Conservation (phyloP, 1,140 invertebrate species). For the Lasioglossum albipes region DNA sequence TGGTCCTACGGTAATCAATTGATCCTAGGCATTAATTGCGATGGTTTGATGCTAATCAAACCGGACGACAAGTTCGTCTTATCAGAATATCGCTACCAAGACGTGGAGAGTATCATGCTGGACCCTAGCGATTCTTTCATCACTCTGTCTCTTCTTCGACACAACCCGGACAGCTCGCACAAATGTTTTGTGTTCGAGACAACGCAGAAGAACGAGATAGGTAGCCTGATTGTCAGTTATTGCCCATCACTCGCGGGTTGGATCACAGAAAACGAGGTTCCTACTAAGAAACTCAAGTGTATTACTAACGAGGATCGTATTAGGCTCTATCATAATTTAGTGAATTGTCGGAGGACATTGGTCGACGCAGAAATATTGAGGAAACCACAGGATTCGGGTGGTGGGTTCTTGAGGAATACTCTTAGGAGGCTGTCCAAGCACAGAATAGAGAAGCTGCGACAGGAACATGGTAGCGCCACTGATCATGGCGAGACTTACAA, state of each 20-base stretch:
- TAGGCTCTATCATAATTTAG: slow-evolving; percentile 89
- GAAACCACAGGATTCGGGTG: slow-evolving; percentile 88
- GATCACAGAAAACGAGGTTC: slow-evolving; percentile 90
- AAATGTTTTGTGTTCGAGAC: slow-evolving; percentile 97
- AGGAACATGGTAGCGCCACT: slow-evolving; percentile 86
- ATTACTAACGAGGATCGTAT: slow-evolving; percentile 92
- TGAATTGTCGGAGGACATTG: slow-evolving; percentile 88
- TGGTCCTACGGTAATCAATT: slow-evolving; percentile 90
- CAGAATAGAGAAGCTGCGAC: slow-evolving; percentile 90
- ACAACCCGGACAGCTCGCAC: slow-evolving; percentile 84
- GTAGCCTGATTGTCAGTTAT: slow-evolving; percentile 95
- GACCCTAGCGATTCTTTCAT: slow-evolving; percentile 96
- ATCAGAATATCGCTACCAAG: slow-evolving; percentile 92
- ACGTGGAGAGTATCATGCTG: slow-evolving; percentile 94
- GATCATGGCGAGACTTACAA: slow-evolving; percentile 92
- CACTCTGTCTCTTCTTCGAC: slow-evolving; percentile 87
- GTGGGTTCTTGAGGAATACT: slow-evolving; percentile 93
- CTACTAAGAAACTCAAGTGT: slow-evolving; percentile 83
- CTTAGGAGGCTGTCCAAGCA: slow-evolving; percentile 92
- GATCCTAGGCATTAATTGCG: slow-evolving; percentile 93
- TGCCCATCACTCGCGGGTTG: slow-evolving; percentile 91
- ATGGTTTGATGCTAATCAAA: slow-evolving; percentile 93
- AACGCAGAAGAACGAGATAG: slow-evolving; percentile 92
- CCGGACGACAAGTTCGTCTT: slow-evolving; percentile 94
- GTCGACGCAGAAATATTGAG: slow-evolving; percentile 90